Percentiles rank a stretch among this genome's conserved stretches.
Evolutionary conservation across 2,888 invertebrate species (phyloP).

Genomic region (Ormyrus pomaceus): DNA sequence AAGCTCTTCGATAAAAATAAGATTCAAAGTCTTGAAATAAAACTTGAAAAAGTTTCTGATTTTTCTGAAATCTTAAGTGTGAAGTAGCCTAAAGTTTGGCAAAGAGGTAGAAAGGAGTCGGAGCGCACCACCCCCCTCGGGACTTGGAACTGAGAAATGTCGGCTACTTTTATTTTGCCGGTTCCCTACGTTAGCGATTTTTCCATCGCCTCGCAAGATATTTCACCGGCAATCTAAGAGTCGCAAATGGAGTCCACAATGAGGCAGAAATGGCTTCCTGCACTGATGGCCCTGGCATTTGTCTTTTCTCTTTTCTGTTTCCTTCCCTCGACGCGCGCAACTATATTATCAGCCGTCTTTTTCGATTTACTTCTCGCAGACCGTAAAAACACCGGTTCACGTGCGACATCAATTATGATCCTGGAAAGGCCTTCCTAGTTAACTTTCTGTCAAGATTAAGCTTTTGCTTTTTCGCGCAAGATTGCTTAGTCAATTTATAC

Average conservation of each 20-base stretch:
- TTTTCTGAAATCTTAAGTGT: background rate
- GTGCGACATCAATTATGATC: constrained; percentile 43
- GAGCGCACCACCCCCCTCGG: constrained; percentile 49
- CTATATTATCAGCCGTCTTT: constrained; percentile 10
- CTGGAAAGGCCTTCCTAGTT: constrained; percentile 17
- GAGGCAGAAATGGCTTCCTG: constrained; percentile 74
- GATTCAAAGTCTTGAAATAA: too few species aligned
- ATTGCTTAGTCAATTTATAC: too few species aligned
- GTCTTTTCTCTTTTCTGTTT: constrained; percentile 68
- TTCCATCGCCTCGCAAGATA: constrained; percentile 74
- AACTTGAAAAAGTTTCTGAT: too few species aligned
- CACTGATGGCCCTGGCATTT: constrained; percentile 71
- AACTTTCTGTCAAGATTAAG: background rate
- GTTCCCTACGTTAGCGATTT: constrained; percentile 73
- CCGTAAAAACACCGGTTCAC: constrained; percentile 51
- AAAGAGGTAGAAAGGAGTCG: background rate
- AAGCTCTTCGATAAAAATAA: too few species aligned
- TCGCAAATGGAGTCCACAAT: constrained; percentile 75
- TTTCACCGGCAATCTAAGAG: constrained; percentile 75
- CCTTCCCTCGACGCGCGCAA: background rate
- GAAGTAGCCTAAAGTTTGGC: constrained; percentile 4
- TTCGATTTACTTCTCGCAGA: constrained; percentile 47
- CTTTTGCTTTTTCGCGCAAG: too few species aligned
- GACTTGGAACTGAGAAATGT: constrained; percentile 69
- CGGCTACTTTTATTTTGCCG: constrained; percentile 73